Evolutionary conservation across 2,888 invertebrate species (phyloP).

Genomic region (Diplolepis rosae): DNA sequence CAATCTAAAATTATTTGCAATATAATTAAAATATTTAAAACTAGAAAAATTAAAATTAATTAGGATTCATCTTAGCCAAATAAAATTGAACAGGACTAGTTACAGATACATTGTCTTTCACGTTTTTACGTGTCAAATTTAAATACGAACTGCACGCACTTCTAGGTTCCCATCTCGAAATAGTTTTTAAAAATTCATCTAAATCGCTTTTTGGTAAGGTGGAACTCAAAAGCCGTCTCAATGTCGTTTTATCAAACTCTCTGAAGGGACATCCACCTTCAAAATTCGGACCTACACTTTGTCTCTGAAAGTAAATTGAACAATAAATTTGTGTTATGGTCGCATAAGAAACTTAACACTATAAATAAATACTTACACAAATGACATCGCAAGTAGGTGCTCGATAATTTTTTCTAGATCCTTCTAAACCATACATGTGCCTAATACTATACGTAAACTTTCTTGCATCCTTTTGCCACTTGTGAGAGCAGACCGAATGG

Average conservation of each 20-base stretch:
- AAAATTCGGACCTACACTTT: constrained; percentile 70
- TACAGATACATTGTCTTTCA: constrained; percentile 50
- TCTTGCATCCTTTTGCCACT: constrained; percentile 79
- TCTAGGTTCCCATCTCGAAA: constrained; percentile 54
- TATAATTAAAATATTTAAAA: constrained; percentile 6
- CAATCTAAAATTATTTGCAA: background rate
- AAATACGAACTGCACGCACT: constrained; percentile 59
- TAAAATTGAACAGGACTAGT: constrained; percentile 67
- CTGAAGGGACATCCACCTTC: constrained; percentile 81
- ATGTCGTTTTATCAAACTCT: constrained; percentile 74
- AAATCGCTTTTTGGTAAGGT: constrained; percentile 52
- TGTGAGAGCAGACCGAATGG: constrained; percentile 77
- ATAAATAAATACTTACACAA: constrained; percentile 74
- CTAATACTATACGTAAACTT: constrained; percentile 81
- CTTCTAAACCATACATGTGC: constrained; percentile 84
- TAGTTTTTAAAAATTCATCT: constrained; percentile 49
- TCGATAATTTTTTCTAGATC: constrained; percentile 78
- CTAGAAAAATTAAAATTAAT: constrained; percentile 36
- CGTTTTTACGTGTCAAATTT: constrained; percentile 50
- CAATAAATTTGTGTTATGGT: background rate
- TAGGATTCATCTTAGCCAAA: constrained; percentile 48
- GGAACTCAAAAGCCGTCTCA: constrained; percentile 61
- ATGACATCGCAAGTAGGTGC: constrained; percentile 78
- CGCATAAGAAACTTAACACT: background rate
- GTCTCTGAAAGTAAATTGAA: constrained; percentile 51